Evolutionary conservation across 2,113 vertebrate genomes (phyloP), one percentile per base, ranked within the genome.

Genomic region (Corydoras maculifer): DNA sequence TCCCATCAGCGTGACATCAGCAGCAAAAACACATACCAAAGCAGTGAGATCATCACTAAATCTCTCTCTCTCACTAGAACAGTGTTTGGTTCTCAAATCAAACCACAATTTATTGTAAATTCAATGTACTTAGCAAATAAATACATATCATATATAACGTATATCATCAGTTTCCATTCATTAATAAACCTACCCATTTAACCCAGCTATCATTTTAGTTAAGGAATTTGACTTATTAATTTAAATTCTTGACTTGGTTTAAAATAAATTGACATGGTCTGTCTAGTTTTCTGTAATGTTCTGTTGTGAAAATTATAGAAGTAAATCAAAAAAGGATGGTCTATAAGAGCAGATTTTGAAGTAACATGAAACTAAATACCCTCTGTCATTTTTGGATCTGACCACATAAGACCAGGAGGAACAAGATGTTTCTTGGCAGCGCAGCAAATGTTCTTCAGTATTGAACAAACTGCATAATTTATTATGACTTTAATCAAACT

Each of bases 1-100:
- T 84, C 81, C 85, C 72, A 84, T 81, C 81, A 80, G 54, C 77
- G 77, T 82, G 79, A 87, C 85, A 86, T 86, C 83, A 86, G 80
- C 75, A 72, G 55, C 11, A 31, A 58, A 8, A 55, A 73, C 77
- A 70, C 50, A 79, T 79, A 58, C 74, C 70, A 0, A 12, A 62
- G 18, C 18, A 65, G 15, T 79, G 74, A 79, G 70, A 62, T 79
- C 66, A 73, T 59, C 13, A 49, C 35, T 57, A 69, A 59, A 57
- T 35, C 11, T n/a, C 59, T n/a, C 59, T n/a, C 65, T 55, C 58
- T 53, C 4, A 53, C 60, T 43, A 25, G 18, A 64, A 71, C 70
- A 72, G 57, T 57, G 29, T 58, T 69, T 69, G 7, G 31, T 60
- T 51, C 50, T 65, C 35, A 43, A 25, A 25, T 25, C 18, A 25